Evolutionary conservation across 2,113 vertebrate species (phyloP).

Genomic region (Corynorhinus townsendii): DNA sequence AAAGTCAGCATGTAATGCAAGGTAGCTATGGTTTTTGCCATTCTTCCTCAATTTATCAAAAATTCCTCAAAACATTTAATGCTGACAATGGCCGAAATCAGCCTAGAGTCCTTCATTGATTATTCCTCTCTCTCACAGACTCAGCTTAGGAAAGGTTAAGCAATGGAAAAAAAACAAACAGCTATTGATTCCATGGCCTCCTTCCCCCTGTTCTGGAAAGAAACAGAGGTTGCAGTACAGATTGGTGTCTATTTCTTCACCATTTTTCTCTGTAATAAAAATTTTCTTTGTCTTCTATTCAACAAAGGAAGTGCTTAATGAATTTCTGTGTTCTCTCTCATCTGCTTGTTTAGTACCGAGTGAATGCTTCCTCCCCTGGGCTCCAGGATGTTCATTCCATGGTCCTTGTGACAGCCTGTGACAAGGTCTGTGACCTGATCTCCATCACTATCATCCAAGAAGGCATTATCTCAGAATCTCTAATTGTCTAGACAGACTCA

Average conservation of each 20-base stretch:
- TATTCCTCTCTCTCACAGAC: background rate
- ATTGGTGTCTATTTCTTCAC: background rate
- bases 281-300: background rate
- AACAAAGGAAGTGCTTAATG: background rate
- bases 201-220: background rate
- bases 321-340: background rate
- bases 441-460: fast-evolving
- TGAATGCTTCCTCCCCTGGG: background rate
- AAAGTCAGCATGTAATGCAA: background rate
- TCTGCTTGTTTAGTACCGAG: background rate
- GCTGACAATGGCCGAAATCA: background rate
- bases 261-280: background rate
- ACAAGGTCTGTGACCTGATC: background rate
- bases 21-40: background rate
- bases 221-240: background rate
- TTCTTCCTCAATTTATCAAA: background rate
- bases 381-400: background rate
- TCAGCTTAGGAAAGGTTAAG: too few species aligned
- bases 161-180: background rate
- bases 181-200: too few species aligned
- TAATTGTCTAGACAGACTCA: background rate
- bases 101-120: background rate
- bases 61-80: background rate
- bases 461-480: background rate
- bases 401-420: background rate